Percentiles rank a stretch among this genome's conserved stretches.
These are phyloP conservation scores for Amphiprion ocellaris DNA, from an alignment of 2,113 vertebrate genomes.

Conservation along the genomic window DNA sequence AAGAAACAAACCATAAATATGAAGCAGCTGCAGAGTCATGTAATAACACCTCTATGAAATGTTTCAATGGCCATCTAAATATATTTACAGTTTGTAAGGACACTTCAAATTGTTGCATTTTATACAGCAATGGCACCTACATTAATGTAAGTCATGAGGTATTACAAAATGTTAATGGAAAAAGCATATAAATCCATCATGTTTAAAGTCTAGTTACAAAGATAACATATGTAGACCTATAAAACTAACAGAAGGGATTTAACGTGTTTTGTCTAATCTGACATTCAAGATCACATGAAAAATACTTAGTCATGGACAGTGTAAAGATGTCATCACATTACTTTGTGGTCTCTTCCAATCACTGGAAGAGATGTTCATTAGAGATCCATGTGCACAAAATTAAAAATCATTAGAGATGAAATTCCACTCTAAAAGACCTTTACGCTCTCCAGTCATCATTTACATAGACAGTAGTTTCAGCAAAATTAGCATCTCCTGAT, in stretches of 20 bases:
- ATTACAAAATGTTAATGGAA: conserved; percentile 8
- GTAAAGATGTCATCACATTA: no score
- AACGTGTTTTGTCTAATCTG: not conserved
- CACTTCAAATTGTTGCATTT: conserved; percentile 55
- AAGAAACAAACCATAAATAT: conserved; percentile 17
- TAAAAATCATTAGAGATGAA: no score
- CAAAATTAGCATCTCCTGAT: not conserved
- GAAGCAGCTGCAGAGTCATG: conserved; percentile 22
- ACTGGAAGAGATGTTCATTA: not conserved
- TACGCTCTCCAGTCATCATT: no score
- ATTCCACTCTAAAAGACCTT: not conserved
- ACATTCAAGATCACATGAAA: not conserved
- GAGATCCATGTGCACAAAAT: no score
- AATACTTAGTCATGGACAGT: not conserved
- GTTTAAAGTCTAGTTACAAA: not conserved
- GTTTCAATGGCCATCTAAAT: not conserved
- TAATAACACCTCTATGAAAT: not conserved
- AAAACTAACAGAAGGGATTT: not conserved
- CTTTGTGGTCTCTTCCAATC: no score
- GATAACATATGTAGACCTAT: conserved; percentile 4
- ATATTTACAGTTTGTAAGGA: conserved; percentile 63
- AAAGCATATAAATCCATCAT: not conserved
- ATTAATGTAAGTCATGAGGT: conserved; percentile 25
- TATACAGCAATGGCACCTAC: not conserved
- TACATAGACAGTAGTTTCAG: no score